These are phyloP conservation scores for Perognathus longimembris DNA, from an alignment of 2,113 vertebrate species.

Conservation along the genomic window DNA sequence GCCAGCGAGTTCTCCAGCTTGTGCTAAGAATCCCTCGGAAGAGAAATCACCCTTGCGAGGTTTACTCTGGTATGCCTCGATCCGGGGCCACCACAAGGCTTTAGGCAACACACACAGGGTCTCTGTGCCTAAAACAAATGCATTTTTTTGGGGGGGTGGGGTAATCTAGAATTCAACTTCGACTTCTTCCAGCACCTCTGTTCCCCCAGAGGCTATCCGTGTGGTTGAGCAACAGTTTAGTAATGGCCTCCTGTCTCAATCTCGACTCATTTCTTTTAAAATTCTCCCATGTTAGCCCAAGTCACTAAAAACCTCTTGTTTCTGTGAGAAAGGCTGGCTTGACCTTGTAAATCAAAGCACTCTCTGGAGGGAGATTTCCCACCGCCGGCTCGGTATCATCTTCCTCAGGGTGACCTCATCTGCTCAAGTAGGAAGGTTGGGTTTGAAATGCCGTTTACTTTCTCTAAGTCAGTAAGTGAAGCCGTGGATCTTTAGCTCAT, in stretches of 20 bases:
- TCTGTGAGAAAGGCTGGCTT: slow-evolving; percentile 79
- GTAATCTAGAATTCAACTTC: background rate
- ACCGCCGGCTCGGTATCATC: slow-evolving; percentile 75
- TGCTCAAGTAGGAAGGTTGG: slow-evolving; percentile 83
- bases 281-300: background rate
- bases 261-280: background rate
- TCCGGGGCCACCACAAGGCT: background rate
- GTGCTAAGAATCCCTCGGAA: background rate
- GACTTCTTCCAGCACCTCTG: background rate
- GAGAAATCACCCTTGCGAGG: background rate
- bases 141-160: rapidly evolving
- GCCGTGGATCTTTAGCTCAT: slow-evolving; percentile 85
- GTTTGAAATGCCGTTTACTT: slow-evolving; percentile 86
- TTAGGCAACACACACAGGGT: background rate
- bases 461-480: slow-evolving; percentile 84
- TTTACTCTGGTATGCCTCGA: background rate
- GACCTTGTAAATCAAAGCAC: slow-evolving; percentile 85
- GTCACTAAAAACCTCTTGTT: slow-evolving; percentile 45
- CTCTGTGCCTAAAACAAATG: rapidly evolving
- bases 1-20: background rate
- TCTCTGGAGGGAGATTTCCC: slow-evolving; percentile 79
- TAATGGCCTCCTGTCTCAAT: background rate
- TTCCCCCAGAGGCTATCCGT: background rate
- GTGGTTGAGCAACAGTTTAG: background rate
- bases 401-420: slow-evolving; percentile 87